Conservation (phyloP, 2,113 vertebrate genomes). For the Corythoichthys intestinalis region DNA sequence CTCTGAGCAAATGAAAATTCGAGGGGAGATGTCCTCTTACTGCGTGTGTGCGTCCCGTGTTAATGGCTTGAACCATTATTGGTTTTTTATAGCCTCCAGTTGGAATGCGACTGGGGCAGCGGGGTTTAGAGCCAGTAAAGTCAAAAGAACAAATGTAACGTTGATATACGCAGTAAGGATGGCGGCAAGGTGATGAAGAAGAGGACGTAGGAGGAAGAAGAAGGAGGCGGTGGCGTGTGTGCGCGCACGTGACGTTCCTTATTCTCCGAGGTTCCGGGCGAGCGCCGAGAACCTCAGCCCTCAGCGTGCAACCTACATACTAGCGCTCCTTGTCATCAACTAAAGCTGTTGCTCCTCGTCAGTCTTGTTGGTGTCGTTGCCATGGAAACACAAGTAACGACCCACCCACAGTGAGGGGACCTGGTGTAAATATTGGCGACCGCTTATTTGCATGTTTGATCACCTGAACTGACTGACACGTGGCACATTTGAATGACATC, state of each 20-base stretch:
- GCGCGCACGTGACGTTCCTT: background rate
- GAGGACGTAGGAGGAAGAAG: slow-evolving; percentile 11
- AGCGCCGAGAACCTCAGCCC: background rate
- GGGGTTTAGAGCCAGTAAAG: background rate
- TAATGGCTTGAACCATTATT: background rate
- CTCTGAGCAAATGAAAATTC: background rate
- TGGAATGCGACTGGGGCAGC: background rate
- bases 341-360: background rate
- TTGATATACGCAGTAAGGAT: background rate
- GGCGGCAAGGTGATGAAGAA: background rate
- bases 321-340: slow-evolving; percentile 17
- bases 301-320: background rate
- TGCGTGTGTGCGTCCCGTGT: background rate
- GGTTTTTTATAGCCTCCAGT: slow-evolving; percentile 3
- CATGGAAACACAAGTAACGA: slow-evolving; percentile 45
- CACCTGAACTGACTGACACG: background rate
- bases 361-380: slow-evolving; percentile 51
- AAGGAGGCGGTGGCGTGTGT: background rate
- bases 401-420: slow-evolving; percentile 7
- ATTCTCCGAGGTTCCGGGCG: background rate
- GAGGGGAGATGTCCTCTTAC: background rate
- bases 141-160: background rate
- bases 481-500: background rate
- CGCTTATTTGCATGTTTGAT: background rate
- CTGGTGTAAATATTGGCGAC: slow-evolving; percentile 9